phyloP scores from a whole-genome alignment of 2,888 invertebrate species.

The Melieria picta region DNA sequence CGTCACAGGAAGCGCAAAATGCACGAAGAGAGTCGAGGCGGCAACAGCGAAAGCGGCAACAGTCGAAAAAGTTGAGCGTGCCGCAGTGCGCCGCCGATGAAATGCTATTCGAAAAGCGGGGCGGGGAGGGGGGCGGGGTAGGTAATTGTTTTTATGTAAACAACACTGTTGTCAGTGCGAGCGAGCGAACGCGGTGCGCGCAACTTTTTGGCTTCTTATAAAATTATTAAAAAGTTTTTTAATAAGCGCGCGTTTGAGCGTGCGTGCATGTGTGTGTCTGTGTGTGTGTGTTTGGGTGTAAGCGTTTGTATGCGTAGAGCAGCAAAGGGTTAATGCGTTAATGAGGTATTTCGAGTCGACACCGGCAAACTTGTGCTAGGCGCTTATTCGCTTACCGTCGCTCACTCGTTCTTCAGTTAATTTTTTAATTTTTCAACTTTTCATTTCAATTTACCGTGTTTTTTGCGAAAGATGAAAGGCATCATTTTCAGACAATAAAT shows the following conservation, averaged over 20 bases:
- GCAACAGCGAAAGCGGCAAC: not conserved
- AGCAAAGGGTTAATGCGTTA: slow-evolving; percentile 21
- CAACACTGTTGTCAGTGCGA: slow-evolving; percentile 43
- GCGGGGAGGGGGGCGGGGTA: not conserved
- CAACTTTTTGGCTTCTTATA: slow-evolving; percentile 43
- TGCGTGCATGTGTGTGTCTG: slow-evolving; percentile 31
- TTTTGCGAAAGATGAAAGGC: slow-evolving; percentile 2
- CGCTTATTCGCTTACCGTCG: no score
- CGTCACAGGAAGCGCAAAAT: not conserved
- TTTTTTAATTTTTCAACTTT: no score
- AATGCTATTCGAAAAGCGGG: not conserved
- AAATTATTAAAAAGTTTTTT: slow-evolving; percentile 57
- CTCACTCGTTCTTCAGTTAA: no score
- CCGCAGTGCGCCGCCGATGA: not conserved
- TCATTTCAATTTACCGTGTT: no score
- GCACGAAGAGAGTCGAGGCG: not conserved
- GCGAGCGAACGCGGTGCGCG: not conserved
- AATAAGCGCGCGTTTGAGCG: slow-evolving; percentile 49
- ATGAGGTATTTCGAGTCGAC: slow-evolving; percentile 23
- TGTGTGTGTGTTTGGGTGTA: slow-evolving; percentile 31
- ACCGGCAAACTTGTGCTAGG: not conserved
- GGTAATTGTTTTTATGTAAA: slow-evolving; percentile 49
- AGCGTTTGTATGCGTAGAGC: not conserved
- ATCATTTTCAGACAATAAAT: slow-evolving; percentile 8
- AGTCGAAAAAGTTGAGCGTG: not conserved